Percentiles rank a stretch among this genome's conserved stretches.
These are phyloP conservation scores for Sylvia atricapilla DNA, from an alignment of 2,113 vertebrate species.

Conservation along the genomic window DNA sequence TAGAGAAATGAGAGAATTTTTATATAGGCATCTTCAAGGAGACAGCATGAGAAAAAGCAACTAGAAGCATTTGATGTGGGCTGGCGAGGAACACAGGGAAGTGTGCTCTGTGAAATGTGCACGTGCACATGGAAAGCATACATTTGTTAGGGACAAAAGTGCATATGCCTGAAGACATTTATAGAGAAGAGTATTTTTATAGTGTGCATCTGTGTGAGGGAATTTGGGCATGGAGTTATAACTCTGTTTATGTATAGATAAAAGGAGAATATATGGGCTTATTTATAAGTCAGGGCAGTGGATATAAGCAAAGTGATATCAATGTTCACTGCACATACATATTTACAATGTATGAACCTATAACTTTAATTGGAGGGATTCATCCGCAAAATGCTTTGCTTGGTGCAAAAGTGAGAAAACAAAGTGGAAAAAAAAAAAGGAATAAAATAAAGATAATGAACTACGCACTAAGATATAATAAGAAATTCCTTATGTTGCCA, in stretches of 20 bases:
- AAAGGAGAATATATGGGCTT: not conserved
- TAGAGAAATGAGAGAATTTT: not conserved
- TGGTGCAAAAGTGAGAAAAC: not conserved
- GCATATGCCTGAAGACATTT: not conserved
- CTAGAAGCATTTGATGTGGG: not conserved
- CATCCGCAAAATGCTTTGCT: not conserved
- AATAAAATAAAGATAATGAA: not conserved
- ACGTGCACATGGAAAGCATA: not conserved
- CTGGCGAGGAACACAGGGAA: not conserved
- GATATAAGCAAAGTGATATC: not conserved
- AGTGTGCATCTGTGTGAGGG: not conserved
- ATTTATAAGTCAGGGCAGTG: not conserved
- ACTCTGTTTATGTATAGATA: not conserved
- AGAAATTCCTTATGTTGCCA: not conserved
- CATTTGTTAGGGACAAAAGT: slow-evolving; percentile 2
- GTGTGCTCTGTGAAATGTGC: not conserved
- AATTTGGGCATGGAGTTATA: not conserved
- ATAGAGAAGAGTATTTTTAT: slow-evolving; percentile 2
- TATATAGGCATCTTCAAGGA: slow-evolving; percentile 16
- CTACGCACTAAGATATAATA: not conserved
- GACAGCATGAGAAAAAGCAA: not conserved
- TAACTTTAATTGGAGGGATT: not conserved
- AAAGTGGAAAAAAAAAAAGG: not conserved
- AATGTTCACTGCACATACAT: not conserved
- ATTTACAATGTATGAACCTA: not conserved